phyloP scores from a whole-genome alignment of 2,113 vertebrate species.

The Notarius lentiginosus region DNA sequence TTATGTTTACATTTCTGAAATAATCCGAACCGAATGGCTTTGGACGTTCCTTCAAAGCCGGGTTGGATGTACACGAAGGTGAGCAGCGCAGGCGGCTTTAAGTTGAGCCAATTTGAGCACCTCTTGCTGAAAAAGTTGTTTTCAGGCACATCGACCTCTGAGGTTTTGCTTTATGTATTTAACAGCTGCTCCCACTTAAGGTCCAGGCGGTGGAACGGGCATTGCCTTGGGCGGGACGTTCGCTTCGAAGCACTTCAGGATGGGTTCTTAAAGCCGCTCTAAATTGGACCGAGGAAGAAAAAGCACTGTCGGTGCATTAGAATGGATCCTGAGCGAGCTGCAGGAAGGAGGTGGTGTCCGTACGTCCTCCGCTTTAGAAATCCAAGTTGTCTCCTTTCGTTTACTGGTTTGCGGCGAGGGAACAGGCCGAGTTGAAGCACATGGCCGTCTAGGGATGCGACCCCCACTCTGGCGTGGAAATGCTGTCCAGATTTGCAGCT shows the following conservation, averaged over 20 bases:
- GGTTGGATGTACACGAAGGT: slow-evolving; percentile 8
- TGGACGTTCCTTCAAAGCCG: slow-evolving; percentile 20
- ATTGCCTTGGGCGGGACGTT: neutral
- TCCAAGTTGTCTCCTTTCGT: neutral
- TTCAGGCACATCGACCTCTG: slow-evolving; percentile 29
- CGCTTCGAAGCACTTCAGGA: neutral
- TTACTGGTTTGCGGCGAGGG: neutral
- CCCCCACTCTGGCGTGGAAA: slow-evolving; percentile 5
- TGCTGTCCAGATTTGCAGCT: slow-evolving; percentile 32
- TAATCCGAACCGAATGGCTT: slow-evolving; percentile 31
- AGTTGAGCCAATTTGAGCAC: neutral
- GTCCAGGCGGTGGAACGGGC: neutral
- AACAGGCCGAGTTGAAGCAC: slow-evolving; percentile 11
- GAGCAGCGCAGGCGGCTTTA: neutral
- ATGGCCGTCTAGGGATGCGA: neutral
- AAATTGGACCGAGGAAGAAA: neutral
- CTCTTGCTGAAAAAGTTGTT: neutral
- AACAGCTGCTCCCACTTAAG: slow-evolving; percentile 22
- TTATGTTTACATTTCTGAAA: slow-evolving; percentile 10
- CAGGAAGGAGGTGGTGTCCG: neutral
- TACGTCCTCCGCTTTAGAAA: neutral
- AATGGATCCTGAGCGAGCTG: neutral
- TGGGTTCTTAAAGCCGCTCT: neutral
- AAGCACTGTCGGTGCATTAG: neutral
- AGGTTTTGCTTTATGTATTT: slow-evolving; percentile 45